A percentile compares a stretch with the other conserved stretches of the same genome.
Conservation (phyloP, 2,888 invertebrate species). For the Leptinotarsa haldemani region DNA sequence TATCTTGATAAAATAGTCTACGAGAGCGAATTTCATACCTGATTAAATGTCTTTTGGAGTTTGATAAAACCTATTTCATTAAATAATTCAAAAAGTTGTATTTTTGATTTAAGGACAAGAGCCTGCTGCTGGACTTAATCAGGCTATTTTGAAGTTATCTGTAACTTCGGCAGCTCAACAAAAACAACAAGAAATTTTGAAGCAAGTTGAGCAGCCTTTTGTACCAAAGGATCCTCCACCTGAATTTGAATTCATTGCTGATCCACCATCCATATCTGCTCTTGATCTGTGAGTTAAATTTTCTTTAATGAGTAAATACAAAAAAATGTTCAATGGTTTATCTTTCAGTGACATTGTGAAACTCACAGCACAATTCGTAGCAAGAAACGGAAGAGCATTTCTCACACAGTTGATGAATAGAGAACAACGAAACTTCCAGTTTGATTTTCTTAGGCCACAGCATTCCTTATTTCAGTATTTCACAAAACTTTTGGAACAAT, state of each 20-base stretch:
- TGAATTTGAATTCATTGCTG: constrained; percentile 94
- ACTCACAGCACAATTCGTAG: constrained; percentile 98
- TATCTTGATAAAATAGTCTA: constrained; percentile 53
- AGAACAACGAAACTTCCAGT: constrained; percentile 97
- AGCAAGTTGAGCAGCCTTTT: constrained; percentile 87
- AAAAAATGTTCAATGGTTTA: constrained; percentile 8
- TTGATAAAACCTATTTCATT: not conserved
- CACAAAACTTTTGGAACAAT: constrained; percentile 96
- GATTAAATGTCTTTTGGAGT: not conserved
- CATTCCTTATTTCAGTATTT: constrained; percentile 99
- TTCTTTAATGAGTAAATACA: not conserved
- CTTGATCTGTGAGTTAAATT: constrained; percentile 81
- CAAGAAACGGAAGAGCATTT: constrained; percentile 97
- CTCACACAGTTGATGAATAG: constrained; percentile 98
- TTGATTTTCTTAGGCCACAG: constrained; percentile 98
- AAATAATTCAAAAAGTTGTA: constrained; percentile 42
- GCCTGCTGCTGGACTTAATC: constrained; percentile 64
- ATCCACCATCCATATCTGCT: constrained; percentile 98
- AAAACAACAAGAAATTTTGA: constrained; percentile 87
- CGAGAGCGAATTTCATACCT: constrained; percentile 55
- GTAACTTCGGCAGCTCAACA: constrained; percentile 84
- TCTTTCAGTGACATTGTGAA: constrained; percentile 90
- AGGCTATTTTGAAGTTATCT: constrained; percentile 69
- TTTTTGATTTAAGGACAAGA: constrained; percentile 62
- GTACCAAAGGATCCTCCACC: constrained; percentile 92